These are phyloP conservation scores for Ormyrus rosae DNA, from an alignment of 2,888 invertebrate genomes.

Conservation along the genomic window DNA sequence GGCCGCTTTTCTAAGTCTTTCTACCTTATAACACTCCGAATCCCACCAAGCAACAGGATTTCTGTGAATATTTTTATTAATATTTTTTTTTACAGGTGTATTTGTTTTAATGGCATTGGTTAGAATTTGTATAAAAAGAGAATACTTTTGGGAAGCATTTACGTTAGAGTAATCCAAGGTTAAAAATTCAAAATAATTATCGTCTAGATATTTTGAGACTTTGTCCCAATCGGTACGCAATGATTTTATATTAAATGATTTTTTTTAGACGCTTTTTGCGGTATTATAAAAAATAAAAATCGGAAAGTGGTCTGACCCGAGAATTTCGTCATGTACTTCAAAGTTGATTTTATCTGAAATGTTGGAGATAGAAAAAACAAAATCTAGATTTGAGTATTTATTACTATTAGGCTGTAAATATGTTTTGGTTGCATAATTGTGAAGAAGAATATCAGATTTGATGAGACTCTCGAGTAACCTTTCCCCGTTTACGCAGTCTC, in stretches of 20 bases:
- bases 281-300: background rate
- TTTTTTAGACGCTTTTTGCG: slow-evolving; percentile 9
- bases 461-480: background rate
- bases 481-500: background rate
- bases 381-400: slow-evolving; percentile 28
- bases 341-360: slow-evolving; percentile 12
- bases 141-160: background rate
- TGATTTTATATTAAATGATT: slow-evolving; percentile 8
- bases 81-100: slow-evolving; percentile 21
- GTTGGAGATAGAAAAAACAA: slow-evolving; percentile 25
- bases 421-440: background rate
- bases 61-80: slow-evolving; percentile 6
- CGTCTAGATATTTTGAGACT: background rate
- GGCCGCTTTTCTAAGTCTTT: slow-evolving; percentile 31
- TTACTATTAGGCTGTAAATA: background rate
- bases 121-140: background rate
- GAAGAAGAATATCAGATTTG: background rate
- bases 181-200: background rate
- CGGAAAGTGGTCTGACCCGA: slow-evolving; percentile 14
- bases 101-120: background rate
- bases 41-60: slow-evolving; percentile 43
- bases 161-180: background rate
- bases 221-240: background rate
- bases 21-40: slow-evolving; percentile 6
- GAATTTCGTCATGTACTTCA: background rate